A percentile compares a stretch with the other conserved stretches of the same genome.
Evolutionary conservation across 2,888 invertebrate species (phyloP).

Genomic region (Ochropleura leucogaster): DNA sequence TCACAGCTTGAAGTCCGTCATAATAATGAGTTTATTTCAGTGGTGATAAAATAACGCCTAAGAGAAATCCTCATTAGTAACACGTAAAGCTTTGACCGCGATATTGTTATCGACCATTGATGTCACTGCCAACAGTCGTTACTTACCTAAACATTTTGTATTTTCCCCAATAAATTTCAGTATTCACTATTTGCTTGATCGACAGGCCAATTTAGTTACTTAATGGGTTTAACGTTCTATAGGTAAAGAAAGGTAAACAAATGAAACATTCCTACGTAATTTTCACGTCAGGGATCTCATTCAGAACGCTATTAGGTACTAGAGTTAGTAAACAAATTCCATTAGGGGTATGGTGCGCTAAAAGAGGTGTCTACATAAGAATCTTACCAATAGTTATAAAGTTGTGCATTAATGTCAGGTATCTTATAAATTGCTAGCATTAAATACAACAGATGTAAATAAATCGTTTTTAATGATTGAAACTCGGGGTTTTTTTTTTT

Average conservation of each 20-base stretch:
- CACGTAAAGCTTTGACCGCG: slow-evolving; percentile 44
- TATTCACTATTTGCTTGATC: slow-evolving; percentile 30
- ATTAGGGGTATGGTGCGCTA: background rate
- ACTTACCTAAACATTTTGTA: slow-evolving; percentile 37
- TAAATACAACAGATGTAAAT: background rate
- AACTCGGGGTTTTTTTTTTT: background rate
- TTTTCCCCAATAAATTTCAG: slow-evolving; percentile 11
- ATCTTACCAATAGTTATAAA: background rate
- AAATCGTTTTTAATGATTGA: background rate
- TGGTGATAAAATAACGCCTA: slow-evolving; percentile 52
- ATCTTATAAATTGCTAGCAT: slow-evolving; percentile 3
- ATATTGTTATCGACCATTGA: slow-evolving; percentile 54
- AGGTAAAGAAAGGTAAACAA: slow-evolving; percentile 18
- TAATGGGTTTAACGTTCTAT: slow-evolving; percentile 18
- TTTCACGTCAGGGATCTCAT: slow-evolving; percentile 3
- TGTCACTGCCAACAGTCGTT: slow-evolving; percentile 39
- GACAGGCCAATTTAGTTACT: slow-evolving; percentile 44
- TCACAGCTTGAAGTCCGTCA: slow-evolving; percentile 34
- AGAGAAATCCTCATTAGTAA: slow-evolving; percentile 55
- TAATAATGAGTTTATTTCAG: slow-evolving; percentile 37
- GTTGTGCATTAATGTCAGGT: background rate
- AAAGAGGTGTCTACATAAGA: background rate
- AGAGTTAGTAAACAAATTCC: background rate
- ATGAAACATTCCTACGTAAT: background rate
- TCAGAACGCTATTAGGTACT: background rate